Base-by-base conservation (phyloP, 1,140 invertebrate species). In the Atta cephalotes region DNA sequence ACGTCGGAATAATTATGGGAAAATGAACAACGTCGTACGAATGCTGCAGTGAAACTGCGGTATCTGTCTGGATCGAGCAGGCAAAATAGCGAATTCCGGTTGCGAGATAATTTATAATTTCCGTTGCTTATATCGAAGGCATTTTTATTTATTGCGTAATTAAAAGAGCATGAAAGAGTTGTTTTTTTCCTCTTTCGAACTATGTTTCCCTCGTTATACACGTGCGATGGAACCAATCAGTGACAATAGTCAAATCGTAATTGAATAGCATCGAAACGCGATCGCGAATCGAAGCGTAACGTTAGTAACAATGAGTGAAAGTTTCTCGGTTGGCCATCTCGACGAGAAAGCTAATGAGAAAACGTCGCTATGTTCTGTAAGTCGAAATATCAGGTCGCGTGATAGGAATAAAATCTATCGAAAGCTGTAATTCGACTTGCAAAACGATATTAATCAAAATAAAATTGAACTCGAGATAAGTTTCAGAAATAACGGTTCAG, bases 251-350 rank as follows among this genome's bases (percentile, higher is more conserved):
- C 51, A 6, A 84, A 82, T 74, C 25, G 9, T 10, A 31, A 16
- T 66, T 35, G 77, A 12, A 18, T 62, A 49, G 49, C 63, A 14
- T 28, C 14, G 70, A 74, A 9, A 60, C 53, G 21, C 21, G 25
- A 68, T 81, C 65, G 60, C 21, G 82, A 88, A 90, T 85, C 89
- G 86, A 87, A 76, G 88, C 89, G 86, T 87, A 76, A 85, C 89
- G 66, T 53, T 51, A 63, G 72, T 87, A 89, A 90, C 89, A 90
- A 90, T 89, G 89, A 90, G 89, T 70, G 89, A 90, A 90, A 89
- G 88, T 89, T 31, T 14, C 63, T n/a, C 28, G 10, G 18, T 16
- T 66, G 66, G 74, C 85, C 56, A 84, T 84, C 70, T 84, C 70
- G 68, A 18, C 80, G 80, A 84, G 89, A 89, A 90, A 90, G 89